These are phyloP conservation scores for Petromus typicus DNA, from an alignment of 2,113 vertebrate species.

Conservation along the genomic window DNA sequence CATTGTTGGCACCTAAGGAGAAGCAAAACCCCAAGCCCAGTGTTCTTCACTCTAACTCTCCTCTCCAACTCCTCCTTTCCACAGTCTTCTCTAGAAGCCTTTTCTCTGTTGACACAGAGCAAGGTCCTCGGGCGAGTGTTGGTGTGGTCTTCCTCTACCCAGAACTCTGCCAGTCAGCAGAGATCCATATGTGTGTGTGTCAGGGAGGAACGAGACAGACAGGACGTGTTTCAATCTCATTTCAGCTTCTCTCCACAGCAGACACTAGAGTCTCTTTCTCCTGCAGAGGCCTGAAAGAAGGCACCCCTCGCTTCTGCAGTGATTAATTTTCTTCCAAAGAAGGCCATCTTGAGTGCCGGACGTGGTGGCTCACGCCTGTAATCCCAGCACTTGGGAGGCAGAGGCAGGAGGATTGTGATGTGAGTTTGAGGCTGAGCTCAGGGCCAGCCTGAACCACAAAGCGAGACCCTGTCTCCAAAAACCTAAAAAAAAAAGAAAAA, in stretches of 20 bases:
- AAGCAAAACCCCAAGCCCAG: neutral
- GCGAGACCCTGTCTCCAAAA: no score
- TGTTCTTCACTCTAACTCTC: neutral
- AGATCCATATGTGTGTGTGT: accelerated
- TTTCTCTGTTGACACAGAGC: neutral
- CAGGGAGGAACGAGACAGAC: neutral
- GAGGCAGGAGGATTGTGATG: no score
- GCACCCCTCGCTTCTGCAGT: neutral
- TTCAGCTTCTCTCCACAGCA: neutral
- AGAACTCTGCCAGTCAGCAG: neutral
- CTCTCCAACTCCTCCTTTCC: neutral
- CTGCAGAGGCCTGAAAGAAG: neutral
- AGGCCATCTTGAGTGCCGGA: neutral
- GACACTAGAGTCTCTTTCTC: neutral
- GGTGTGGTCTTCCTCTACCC: accelerated
- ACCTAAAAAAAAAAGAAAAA: no score
- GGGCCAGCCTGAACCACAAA: no score
- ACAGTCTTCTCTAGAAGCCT: neutral
- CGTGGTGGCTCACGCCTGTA: no score
- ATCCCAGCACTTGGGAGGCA: no score
- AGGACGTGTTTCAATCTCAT: neutral
- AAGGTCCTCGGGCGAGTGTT: neutral
- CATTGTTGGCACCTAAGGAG: neutral
- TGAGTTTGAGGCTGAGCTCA: no score
- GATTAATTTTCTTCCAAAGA: slow-evolving; percentile 51